These are phyloP conservation scores for Coelinius sp. DNA, from an alignment of 2,888 invertebrate species.

Conservation along the genomic window DNA sequence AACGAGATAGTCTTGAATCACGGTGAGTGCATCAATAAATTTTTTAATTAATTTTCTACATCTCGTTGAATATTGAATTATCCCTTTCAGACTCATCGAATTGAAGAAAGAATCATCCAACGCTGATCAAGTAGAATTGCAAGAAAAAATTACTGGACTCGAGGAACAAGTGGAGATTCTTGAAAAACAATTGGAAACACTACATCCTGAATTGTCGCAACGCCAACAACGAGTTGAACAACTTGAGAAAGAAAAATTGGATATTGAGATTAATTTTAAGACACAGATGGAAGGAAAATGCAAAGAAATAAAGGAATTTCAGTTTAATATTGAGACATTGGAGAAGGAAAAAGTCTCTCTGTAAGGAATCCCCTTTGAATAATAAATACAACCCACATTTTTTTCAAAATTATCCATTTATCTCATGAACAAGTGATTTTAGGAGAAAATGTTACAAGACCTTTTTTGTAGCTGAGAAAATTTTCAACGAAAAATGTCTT, in stretches of 20 bases:
- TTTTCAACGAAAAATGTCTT: too few species aligned
- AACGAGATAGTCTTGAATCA: constrained; percentile 58
- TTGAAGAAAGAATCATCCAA: constrained; percentile 55
- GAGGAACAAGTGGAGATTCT: constrained; percentile 37
- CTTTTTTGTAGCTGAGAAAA: too few species aligned
- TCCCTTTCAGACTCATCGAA: constrained; percentile 52
- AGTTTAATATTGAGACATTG: background rate
- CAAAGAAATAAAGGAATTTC: background rate
- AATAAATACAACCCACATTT: too few species aligned
- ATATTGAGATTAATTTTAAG: constrained; percentile 9
- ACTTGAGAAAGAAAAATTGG: constrained; percentile 70
- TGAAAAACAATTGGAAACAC: constrained; percentile 42
- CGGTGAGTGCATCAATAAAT: constrained; percentile 50
- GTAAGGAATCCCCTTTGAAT: background rate
- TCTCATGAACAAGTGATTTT: too few species aligned
- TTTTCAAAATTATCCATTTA: too few species aligned
- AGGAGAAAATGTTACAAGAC: too few species aligned
- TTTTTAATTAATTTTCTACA: too few species aligned
- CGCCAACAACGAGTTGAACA: constrained; percentile 70
- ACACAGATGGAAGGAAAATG: background rate
- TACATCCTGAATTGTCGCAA: constrained; percentile 47
- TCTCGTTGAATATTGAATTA: background rate
- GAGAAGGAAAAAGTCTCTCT: background rate
- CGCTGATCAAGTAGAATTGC: constrained; percentile 45
- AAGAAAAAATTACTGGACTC: constrained; percentile 45